A percentile compares a stretch with the other conserved stretches of the same genome.
phyloP scores from a whole-genome alignment of 2,797 vertebrate species.

The Chlorospingus semifuscus region DNA sequence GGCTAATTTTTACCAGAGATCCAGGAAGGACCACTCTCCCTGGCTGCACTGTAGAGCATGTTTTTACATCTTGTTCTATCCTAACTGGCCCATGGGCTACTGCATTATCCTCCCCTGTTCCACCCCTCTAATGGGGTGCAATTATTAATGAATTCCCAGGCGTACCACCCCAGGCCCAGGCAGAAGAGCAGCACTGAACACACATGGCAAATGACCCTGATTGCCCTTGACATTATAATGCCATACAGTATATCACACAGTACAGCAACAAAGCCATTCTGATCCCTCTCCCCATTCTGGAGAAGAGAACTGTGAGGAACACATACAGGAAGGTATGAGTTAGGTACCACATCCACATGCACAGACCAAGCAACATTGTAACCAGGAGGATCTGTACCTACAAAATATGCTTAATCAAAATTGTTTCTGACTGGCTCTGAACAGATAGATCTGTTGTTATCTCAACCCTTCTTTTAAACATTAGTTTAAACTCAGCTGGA shows the following conservation, averaged over 20 bases:
- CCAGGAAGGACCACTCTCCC: background rate
- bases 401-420: background rate
- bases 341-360: background rate
- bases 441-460: background rate
- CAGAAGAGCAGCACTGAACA: background rate
- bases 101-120: background rate
- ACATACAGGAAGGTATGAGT: background rate
- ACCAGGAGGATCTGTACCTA: background rate
- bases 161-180: background rate
- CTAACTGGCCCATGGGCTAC: background rate
- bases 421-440: background rate
- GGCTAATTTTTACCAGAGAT: background rate
- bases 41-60: background rate
- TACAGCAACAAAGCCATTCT: background rate
- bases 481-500: background rate
- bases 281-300: background rate
- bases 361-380: background rate
- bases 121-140: background rate
- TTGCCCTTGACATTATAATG: background rate
- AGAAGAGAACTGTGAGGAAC: fast-evolving
- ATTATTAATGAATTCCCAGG: background rate
- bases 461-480: background rate
- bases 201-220: background rate
- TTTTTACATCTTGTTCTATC: background rate
- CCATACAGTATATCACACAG: background rate